phyloP scores from a whole-genome alignment of 2,797 vertebrate genomes.

The Neoniphon sammara region DNA sequence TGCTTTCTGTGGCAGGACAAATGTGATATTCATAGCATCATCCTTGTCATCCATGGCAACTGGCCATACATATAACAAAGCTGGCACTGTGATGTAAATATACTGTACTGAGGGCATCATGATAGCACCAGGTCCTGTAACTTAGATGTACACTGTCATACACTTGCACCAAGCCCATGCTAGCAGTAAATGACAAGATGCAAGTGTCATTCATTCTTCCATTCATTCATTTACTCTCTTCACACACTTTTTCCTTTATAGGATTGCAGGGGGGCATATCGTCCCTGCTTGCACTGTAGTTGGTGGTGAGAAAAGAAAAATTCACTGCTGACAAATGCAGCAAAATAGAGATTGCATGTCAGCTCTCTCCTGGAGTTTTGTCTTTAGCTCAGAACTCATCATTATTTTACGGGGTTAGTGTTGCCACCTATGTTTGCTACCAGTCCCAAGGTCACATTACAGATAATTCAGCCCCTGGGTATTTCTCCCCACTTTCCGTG shows the following conservation, averaged over 20 bases:
- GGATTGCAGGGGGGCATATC: neutral
- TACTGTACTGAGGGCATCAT: neutral
- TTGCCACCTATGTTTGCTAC: constrained; percentile 27
- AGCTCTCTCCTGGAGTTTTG: neutral
- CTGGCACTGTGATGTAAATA: neutral
- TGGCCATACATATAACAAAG: neutral
- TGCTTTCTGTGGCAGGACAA: neutral
- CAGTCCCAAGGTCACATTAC: constrained; percentile 43
- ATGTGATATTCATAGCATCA: neutral
- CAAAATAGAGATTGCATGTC: neutral
- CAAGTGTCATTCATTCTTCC: neutral
- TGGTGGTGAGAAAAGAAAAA: constrained; percentile 15
- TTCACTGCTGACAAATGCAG: constrained; percentile 13
- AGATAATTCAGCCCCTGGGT: constrained; percentile 8
- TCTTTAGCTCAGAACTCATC: neutral
- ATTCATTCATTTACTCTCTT: constrained; percentile 9
- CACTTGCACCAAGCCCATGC: neutral
- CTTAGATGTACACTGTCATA: no score
- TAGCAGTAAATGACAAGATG: neutral
- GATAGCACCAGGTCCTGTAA: no score
- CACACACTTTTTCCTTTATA: neutral
- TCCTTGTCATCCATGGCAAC: constrained; percentile 12
- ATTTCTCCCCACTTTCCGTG: constrained; percentile 21
- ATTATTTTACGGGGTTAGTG: constrained; percentile 17
- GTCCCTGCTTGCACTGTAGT: neutral